These are phyloP conservation scores for Acanthis flammea DNA, from an alignment of 2,797 vertebrate genomes.

Conservation along the genomic window DNA sequence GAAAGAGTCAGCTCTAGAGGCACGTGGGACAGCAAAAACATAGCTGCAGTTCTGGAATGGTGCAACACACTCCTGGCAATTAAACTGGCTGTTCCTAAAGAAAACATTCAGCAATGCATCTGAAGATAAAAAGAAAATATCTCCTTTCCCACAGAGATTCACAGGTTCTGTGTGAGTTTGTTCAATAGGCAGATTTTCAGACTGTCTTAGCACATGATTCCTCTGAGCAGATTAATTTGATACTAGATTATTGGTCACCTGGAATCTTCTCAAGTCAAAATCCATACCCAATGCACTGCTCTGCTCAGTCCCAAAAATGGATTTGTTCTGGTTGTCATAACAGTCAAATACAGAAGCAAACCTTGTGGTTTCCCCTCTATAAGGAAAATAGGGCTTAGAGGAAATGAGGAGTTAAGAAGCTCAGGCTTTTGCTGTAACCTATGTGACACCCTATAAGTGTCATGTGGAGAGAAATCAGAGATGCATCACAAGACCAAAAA, in stretches of 20 bases:
- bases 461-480: not conserved
- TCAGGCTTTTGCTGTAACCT: not conserved
- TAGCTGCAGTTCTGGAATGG: not conserved
- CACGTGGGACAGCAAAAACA: not conserved
- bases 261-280: not conserved
- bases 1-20: not conserved
- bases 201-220: fast-evolving
- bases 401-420: not conserved
- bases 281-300: not conserved
- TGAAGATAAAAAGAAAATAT: not conserved
- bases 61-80: not conserved
- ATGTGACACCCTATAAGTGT: fast-evolving
- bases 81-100: not conserved
- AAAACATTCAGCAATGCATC: not conserved
- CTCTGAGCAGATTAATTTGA: not conserved
- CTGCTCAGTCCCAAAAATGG: not conserved
- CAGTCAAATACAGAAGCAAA: not conserved
- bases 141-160: not conserved
- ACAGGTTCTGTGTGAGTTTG: fast-evolving
- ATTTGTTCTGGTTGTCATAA: not conserved
- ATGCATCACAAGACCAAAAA: not conserved
- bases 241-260: not conserved
- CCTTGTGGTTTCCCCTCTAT: not conserved
- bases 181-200: not conserved
- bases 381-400: not conserved